Evolutionary conservation across 2,797 vertebrate genomes (phyloP), one percentile per base, ranked within the genome.

Genomic region (Syngnathus rostellatus): DNA sequence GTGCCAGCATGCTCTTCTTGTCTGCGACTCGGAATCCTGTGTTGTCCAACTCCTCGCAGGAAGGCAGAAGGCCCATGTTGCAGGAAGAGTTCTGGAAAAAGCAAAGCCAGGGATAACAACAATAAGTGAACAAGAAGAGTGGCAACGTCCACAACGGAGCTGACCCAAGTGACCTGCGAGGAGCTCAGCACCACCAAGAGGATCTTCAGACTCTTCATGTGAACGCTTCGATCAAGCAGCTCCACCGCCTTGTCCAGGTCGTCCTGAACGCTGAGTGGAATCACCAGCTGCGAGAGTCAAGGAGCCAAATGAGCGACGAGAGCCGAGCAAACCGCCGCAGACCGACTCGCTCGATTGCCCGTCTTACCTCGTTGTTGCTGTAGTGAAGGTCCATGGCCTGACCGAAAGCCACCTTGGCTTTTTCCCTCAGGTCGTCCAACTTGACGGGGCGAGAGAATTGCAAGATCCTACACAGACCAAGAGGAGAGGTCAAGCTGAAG

Each of bases 131-230:
- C 40, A 41, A 37, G 8, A 19, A 50, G 4, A n/a, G 14, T 9
- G 40, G 11, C 5, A 31, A 31, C 8, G 23, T 19, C 21, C 16
- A 8, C 17, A 6, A 51, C 1, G 9, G 31, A 45, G 21, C 25
- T 1, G 23, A 45, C 21, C 46, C 40, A 23, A 62, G 85, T 62
- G 82, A 98, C 96, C 94, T 95, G 94, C 68, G 89, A 89, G 75
- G 87, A 93, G 69, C 89, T 86, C 74, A 95, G 93, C 64, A 94
- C 84, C 72, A 98, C 96, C 80, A 99, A 92, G 51, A 99, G 60
- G 89, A 99, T 96, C 89, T 95, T 98, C 65, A 99, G 92, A 78
- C 95, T 99, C 78, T 99, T 99, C 95, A 99, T 98, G 87, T 98
- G 96, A 83, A 94, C 86, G 38, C 96, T 99, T 72, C 95, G 93